A percentile compares a stretch with the other conserved stretches of the same genome.
phyloP scores from a whole-genome alignment of 2,113 vertebrate species.

The Trichechus manatus region DNA sequence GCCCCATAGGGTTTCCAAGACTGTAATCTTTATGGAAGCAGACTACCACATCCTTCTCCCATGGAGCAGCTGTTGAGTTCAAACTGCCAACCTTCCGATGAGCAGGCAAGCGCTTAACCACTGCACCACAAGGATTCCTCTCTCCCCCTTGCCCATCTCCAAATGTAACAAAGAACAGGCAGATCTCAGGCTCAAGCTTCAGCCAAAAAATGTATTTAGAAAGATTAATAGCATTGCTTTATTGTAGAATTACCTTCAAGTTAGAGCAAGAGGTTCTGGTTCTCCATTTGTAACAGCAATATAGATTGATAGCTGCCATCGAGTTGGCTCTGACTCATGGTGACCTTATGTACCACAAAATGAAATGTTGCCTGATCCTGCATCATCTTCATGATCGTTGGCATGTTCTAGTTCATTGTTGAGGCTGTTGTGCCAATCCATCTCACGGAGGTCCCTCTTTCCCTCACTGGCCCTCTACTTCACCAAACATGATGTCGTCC shows the following conservation, averaged over 20 bases:
- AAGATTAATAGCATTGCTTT: neutral
- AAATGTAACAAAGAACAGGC: fast-evolving
- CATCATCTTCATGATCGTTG: neutral
- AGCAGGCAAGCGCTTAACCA: neutral
- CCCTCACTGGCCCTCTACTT: neutral
- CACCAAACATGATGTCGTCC: neutral
- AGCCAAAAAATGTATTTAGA: neutral
- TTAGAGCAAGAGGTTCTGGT: neutral
- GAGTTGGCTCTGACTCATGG: neutral
- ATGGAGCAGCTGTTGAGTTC: neutral
- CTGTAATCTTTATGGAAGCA: neutral
- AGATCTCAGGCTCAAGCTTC: neutral
- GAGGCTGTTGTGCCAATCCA: neutral
- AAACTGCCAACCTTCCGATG: neutral
- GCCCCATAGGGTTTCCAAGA: neutral
- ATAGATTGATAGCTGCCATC: neutral
- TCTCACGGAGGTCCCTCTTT: neutral
- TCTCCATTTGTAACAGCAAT: neutral
- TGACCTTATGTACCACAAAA: neutral
- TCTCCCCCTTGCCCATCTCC: neutral
- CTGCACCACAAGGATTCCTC: neutral
- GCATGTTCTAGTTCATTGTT: neutral
- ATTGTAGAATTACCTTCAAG: neutral
- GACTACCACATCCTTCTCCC: neutral
- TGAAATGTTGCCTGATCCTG: neutral